Base-by-base conservation (phyloP, 2,797 vertebrate genomes). In the Eulemur mongoz region DNA sequence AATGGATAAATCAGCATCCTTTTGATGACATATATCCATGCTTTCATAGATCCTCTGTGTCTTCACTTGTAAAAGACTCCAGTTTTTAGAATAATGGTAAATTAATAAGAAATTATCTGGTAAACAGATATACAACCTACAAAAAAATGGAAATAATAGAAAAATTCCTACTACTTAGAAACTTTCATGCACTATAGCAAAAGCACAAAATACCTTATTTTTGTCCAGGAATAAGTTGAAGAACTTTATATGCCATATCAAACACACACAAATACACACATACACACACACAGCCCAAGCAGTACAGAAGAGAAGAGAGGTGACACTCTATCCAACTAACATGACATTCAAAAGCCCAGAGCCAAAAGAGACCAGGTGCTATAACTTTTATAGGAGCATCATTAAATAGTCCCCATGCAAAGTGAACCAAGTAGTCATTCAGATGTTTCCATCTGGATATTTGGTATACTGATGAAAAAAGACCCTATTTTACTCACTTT, bases 1-100 rank as follows among this genome's bases (percentile, higher is more conserved):
- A 78, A 78, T 91, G 83, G 18, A 94, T 94, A 90, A 97, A 97
- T 97, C 87, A 95, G 96, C 96, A 97, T 82, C 79, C 76, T 93
- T 97, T 97, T 97, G 78, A 94, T 91, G 91, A 92, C 20, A 84
- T 27, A 95, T 76, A 61, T 59, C 87, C 27, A 30, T 84, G 38
- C 45, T 59, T 92, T 95, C 89, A 32, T 63, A 96, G 52, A 80
- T 27, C 35, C 40, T 86, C 40, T 70, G 32, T 0, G 11, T 61
- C 67, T 35, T 84, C 2, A 76, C 25, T 48, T 96, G 75, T 88
- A 92, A 96, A 87, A 63, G 3, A 23, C 27, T 88, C 27, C 5
- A 61, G 27, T 61, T 63, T 45, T 7, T 18, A 35, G 69, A 72
- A 50, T 22, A 70, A 73, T 15, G 9, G 17, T 48, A 89, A 91